Evolutionary conservation across 2,888 invertebrate genomes (phyloP).

Genomic region (Hemaris fuciformis): DNA sequence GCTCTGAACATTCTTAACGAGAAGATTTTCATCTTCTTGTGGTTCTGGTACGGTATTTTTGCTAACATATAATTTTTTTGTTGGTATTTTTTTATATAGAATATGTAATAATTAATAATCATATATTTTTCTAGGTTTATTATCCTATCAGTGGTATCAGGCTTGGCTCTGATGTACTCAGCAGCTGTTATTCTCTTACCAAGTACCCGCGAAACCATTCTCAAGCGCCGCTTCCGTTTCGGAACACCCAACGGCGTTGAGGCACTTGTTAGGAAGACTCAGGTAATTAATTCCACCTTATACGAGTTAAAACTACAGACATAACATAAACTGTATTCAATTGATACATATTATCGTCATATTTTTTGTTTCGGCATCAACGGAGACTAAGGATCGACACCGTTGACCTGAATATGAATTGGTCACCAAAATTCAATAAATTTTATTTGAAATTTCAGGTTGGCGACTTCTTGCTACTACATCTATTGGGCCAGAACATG

Average conservation of each 20-base stretch:
- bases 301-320: neutral
- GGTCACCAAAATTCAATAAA: neutral
- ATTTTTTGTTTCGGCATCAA: neutral
- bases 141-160: constrained; percentile 87
- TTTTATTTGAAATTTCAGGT: constrained; percentile 78
- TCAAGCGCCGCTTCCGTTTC: constrained; percentile 90
- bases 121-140: constrained; percentile 88
- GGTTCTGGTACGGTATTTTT: constrained; percentile 80
- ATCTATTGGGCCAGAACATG: constrained; percentile 93
- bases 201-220: constrained; percentile 89
- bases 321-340: neutral
- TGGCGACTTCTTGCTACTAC: constrained; percentile 92
- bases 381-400: neutral
- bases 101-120: neutral
- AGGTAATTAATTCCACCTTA: constrained; percentile 64
- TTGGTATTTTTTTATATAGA: neutral
- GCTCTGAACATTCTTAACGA: constrained; percentile 95
- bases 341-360: neutral
- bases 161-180: constrained; percentile 90
- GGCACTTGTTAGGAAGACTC: constrained; percentile 89
- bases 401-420: neutral
- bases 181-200: constrained; percentile 89
- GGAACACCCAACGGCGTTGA: constrained; percentile 88
- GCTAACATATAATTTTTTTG: neutral
- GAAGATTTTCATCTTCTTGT: constrained; percentile 95